A percentile compares a stretch with the other conserved stretches of the same genome.
Evolutionary conservation across 2,888 invertebrate genomes (phyloP).

Genomic region (Eumacrocentrus americanus): DNA sequence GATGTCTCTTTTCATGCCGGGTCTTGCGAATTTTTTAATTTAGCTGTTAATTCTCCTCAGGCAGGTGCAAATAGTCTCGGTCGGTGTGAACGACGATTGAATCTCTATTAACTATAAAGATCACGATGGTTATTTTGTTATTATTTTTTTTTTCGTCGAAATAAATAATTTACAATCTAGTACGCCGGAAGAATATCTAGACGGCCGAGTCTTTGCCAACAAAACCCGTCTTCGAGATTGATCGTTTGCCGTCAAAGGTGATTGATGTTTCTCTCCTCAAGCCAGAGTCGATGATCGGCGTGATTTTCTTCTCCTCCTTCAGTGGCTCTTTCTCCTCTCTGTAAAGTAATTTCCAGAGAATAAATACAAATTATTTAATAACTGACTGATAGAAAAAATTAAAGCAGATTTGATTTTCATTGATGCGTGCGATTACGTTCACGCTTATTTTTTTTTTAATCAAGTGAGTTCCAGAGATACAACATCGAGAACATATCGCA

Average conservation of each 20-base stretch:
- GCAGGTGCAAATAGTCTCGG: slow-evolving; percentile 22
- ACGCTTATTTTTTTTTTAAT: background rate
- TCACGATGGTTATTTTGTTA: slow-evolving; percentile 16
- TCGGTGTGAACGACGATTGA: slow-evolving; percentile 10
- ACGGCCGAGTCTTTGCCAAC: slow-evolving; percentile 92
- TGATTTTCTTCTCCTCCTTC: slow-evolving; percentile 68
- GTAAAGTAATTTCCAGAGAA: slow-evolving; percentile 41
- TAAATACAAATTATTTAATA: background rate
- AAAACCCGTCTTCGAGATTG: slow-evolving; percentile 82
- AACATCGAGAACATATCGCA: slow-evolving; percentile 34
- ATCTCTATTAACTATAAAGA: slow-evolving; percentile 23
- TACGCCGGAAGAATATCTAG: slow-evolving; percentile 64
- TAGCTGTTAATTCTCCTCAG: slow-evolving; percentile 11
- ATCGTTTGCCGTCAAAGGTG: slow-evolving; percentile 82
- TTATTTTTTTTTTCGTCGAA: slow-evolving; percentile 26
- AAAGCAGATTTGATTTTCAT: background rate
- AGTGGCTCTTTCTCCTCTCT: slow-evolving; percentile 86
- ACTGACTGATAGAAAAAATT: slow-evolving; percentile 8
- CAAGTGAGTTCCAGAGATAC: slow-evolving; percentile 6
- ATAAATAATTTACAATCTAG: slow-evolving; percentile 59
- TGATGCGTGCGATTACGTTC: slow-evolving; percentile 13
- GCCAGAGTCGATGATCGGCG: slow-evolving; percentile 68
- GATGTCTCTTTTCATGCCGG: background rate
- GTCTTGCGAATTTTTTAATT: too few species aligned
- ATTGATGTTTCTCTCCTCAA: slow-evolving; percentile 79